Evolutionary conservation across 2,888 invertebrate genomes (phyloP).

Genomic region (Sceliomorpha sp.): DNA sequence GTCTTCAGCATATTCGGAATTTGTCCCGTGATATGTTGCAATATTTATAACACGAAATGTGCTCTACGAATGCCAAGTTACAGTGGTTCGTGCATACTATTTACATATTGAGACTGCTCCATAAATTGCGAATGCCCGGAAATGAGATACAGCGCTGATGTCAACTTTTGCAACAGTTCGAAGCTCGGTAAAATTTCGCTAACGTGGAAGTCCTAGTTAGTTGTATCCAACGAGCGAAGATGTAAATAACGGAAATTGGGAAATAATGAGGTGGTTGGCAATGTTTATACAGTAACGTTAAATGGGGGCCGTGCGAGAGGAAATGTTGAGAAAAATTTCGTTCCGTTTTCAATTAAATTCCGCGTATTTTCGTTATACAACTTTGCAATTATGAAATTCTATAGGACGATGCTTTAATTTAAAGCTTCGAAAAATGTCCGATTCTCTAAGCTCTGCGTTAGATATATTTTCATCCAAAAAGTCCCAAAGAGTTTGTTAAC

Average conservation of each 20-base stretch:
- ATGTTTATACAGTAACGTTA: too few relatives aligned
- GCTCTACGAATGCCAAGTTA: constrained; percentile 32
- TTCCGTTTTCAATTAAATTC: too few relatives aligned
- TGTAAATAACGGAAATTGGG: constrained; percentile 14
- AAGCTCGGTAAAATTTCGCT: constrained; percentile 19
- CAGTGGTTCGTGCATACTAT: constrained; percentile 47
- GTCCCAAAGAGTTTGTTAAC: too few relatives aligned
- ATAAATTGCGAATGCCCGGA: constrained; percentile 58
- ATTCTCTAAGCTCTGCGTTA: too few relatives aligned
- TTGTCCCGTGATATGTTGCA: constrained; percentile 34
- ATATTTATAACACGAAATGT: constrained; percentile 44
- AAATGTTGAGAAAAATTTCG: too few relatives aligned
- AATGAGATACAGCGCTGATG: constrained; percentile 44
- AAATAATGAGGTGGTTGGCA: constrained; percentile 5
- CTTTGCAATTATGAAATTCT: too few relatives aligned
- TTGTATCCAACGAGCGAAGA: constrained; percentile 30
- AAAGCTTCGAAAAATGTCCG: too few relatives aligned
- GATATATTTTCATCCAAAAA: too few relatives aligned
- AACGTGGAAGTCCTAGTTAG: constrained; percentile 34
- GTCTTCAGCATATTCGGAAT: constrained; percentile 35
- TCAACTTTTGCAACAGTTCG: constrained; percentile 44
- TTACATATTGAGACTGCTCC: constrained; percentile 61
- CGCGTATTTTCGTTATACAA: too few relatives aligned
- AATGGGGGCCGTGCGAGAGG: too few relatives aligned
- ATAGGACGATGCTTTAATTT: too few relatives aligned